Conservation (phyloP, 2,797 vertebrate species). For the Onychomys leucogaster region DNA sequence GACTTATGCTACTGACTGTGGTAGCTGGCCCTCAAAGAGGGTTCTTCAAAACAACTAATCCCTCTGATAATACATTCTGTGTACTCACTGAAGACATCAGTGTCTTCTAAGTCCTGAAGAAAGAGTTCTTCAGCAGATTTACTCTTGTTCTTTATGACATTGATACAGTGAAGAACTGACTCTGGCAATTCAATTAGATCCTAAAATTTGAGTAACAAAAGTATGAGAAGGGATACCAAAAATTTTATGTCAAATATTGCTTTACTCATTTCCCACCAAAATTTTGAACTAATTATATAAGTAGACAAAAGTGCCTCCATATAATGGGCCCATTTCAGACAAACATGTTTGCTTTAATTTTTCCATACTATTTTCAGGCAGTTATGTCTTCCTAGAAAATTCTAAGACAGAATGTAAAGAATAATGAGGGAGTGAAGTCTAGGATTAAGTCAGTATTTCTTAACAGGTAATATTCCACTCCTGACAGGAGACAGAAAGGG, state of each 20-base stretch:
- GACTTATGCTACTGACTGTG: background rate
- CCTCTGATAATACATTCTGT: too few relatives aligned
- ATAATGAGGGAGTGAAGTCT: too few relatives aligned
- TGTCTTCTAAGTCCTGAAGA: slow-evolving; percentile 88
- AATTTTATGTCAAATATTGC: background rate
- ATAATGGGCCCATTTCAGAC: background rate
- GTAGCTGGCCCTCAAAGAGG: background rate
- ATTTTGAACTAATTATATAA: background rate
- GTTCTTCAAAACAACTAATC: background rate
- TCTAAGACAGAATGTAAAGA: background rate
- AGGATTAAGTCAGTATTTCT: too few relatives aligned
- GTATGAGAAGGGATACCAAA: background rate
- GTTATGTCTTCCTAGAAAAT: slow-evolving; percentile 3
- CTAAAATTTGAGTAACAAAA: slow-evolving; percentile 82
- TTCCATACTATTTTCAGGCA: slow-evolving; percentile 26
- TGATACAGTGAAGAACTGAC: slow-evolving; percentile 91
- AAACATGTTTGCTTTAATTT: slow-evolving; percentile 9
- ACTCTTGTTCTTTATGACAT: slow-evolving; percentile 88
- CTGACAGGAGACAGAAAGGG: too few relatives aligned
- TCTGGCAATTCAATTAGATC: slow-evolving; percentile 88
- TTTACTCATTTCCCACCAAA: background rate
- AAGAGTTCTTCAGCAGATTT: slow-evolving; percentile 90
- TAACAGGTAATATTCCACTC: too few relatives aligned
- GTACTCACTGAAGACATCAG: slow-evolving; percentile 83
- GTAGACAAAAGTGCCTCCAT: background rate